These are phyloP conservation scores for Parazoanthus darwini DNA, from an alignment of 92 coral and sea anemone species.

Conservation along the genomic window DNA sequence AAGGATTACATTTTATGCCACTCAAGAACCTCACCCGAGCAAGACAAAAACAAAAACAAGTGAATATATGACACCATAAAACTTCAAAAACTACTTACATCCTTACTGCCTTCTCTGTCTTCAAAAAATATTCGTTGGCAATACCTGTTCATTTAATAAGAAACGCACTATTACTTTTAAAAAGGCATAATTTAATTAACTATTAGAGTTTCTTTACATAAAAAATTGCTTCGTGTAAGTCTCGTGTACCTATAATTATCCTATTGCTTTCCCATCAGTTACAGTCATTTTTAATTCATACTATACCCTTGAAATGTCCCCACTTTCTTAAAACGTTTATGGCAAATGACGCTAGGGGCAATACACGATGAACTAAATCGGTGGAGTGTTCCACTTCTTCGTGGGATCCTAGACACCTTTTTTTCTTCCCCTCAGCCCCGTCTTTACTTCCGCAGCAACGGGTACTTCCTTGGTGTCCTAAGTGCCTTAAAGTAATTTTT, in stretches of 20 bases:
- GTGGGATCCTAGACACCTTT: too few species aligned
- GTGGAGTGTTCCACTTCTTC: too few species aligned
- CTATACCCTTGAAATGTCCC: too few species aligned
- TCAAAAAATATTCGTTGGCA: conserved; percentile 86
- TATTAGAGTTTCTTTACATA: not conserved
- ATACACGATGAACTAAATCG: too few species aligned
- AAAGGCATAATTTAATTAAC: too few species aligned
- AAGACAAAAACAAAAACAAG: not conserved
- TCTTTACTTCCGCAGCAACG: too few species aligned
- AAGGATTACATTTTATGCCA: too few species aligned
- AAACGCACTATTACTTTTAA: not conserved
- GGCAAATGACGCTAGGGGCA: too few species aligned
- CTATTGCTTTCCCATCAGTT: not conserved
- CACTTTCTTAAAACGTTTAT: too few species aligned
- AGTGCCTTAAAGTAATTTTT: too few species aligned
- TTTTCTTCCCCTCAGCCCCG: too few species aligned
- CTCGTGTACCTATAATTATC: not conserved
- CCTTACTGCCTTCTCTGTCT: conserved; percentile 92
- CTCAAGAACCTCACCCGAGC: not conserved
- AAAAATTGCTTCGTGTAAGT: not conserved
- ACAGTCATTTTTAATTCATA: not conserved
- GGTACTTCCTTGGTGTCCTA: too few species aligned
- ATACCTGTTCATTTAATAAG: conserved; percentile 53
- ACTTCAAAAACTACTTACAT: conserved; percentile 64
- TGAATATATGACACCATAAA: not conserved